These are phyloP conservation scores for Ormyrus thymus DNA, from an alignment of 2,888 invertebrate genomes.

Conservation along the genomic window DNA sequence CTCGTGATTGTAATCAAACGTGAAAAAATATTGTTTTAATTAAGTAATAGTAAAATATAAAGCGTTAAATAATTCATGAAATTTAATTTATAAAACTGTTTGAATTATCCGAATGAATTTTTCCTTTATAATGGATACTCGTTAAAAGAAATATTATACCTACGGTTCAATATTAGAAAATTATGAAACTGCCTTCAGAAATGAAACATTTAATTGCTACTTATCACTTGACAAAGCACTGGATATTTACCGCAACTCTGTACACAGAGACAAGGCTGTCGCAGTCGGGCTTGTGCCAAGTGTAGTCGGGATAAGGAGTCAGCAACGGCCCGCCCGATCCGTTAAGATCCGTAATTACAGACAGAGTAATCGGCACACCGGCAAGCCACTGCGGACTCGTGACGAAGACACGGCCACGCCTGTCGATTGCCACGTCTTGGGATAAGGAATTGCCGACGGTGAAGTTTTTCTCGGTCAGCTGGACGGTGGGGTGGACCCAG, in stretches of 20 bases:
- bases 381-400: conserved; percentile 72
- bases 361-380: conserved; percentile 71
- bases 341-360: conserved; percentile 64
- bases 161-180: not conserved
- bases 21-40: no score
- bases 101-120: not conserved
- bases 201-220: no score
- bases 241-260: conserved; percentile 71
- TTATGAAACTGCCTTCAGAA: not conserved
- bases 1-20: no score
- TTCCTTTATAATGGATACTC: no score
- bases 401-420: conserved; percentile 69
- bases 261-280: conserved; percentile 71
- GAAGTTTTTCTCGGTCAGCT: conserved; percentile 65
- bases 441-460: conserved; percentile 70
- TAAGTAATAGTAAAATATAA: no score
- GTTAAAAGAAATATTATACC: no score
- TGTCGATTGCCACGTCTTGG: conserved; percentile 71
- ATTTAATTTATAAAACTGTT: not conserved
- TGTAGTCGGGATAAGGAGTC: conserved; percentile 71
- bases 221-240: no score
- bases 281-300: conserved; percentile 69
- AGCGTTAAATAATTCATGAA: no score
- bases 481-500: conserved; percentile 68
- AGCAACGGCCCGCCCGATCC: conserved; percentile 70